Evolutionary conservation across 2,113 vertebrate genomes (phyloP).

Genomic region (Scatophagus argus): DNA sequence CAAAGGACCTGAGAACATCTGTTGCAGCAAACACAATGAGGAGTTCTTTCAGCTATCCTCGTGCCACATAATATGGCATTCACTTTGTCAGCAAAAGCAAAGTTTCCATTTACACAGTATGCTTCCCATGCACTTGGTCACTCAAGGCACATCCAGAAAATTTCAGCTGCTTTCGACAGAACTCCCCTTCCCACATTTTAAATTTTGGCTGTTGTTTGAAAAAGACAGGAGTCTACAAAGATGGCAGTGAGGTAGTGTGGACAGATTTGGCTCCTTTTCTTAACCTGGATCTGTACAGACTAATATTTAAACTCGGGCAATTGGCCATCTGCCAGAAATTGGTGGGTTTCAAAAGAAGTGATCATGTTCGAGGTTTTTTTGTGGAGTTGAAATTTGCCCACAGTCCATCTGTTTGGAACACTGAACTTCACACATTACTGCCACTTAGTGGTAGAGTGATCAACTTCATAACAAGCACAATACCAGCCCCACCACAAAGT

Average conservation of each 20-base stretch:
- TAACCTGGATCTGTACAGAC: neutral
- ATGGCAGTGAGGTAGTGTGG: neutral
- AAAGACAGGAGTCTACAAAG: neutral
- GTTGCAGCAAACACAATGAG: neutral
- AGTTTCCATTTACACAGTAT: neutral
- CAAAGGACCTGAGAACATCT: neutral
- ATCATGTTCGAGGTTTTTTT: neutral
- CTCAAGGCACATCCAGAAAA: too few relatives aligned
- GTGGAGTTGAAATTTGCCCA: neutral
- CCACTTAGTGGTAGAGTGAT: constrained; percentile 40
- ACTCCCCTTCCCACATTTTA: neutral
- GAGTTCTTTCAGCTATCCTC: neutral
- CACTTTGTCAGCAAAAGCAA: neutral
- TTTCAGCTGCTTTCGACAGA: neutral
- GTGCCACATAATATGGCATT: neutral
- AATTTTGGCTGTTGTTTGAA: neutral
- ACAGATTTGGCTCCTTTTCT: constrained; percentile 14
- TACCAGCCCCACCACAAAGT: neutral
- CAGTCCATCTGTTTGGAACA: neutral
- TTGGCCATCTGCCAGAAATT: neutral
- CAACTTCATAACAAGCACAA: neutral
- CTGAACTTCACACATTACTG: constrained; percentile 18
- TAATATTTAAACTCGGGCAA: neutral
- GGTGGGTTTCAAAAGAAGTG: neutral
- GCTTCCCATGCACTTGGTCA: neutral